phyloP scores from a whole-genome alignment of 2,888 invertebrate genomes.

The Anticlea derivata region DNA sequence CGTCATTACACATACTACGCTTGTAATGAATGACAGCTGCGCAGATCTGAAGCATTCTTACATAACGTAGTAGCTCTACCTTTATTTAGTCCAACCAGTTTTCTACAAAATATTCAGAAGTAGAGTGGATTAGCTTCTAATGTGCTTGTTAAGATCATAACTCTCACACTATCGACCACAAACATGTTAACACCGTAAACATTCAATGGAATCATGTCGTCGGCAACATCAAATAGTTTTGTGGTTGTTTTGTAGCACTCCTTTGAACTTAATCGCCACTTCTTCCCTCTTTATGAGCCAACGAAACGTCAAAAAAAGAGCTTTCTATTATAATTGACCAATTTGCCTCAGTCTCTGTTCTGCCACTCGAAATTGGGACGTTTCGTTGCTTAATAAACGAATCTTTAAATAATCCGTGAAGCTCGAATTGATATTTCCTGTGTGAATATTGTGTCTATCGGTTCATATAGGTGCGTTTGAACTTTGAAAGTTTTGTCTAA shows the following conservation, averaged over 20 bases:
- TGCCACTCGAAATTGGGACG: constrained; percentile 30
- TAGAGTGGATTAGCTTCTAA: constrained; percentile 11
- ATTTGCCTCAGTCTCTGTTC: constrained; percentile 30
- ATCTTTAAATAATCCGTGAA: constrained; percentile 40
- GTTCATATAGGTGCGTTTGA: constrained; percentile 39
- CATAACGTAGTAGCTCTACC: neutral
- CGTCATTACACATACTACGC: too few relatives aligned
- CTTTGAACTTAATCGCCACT: constrained; percentile 21
- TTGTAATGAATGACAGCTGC: too few relatives aligned
- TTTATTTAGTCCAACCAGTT: neutral
- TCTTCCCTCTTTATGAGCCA: constrained; percentile 28
- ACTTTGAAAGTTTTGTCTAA: constrained; percentile 47
- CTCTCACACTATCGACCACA: constrained; percentile 22
- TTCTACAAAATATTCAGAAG: constrained; percentile 6
- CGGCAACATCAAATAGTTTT: constrained; percentile 25
- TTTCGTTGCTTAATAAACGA: constrained; percentile 33
- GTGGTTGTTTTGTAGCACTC: constrained; percentile 22
- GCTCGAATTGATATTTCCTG: constrained; percentile 44
- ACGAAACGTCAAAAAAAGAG: constrained; percentile 26
- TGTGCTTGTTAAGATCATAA: constrained; percentile 27
- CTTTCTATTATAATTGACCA: constrained; percentile 31
- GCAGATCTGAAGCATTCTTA: neutral
- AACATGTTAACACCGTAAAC: constrained; percentile 33
- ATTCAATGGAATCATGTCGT: constrained; percentile 27
- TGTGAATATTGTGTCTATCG: constrained; percentile 41